Evolutionary conservation across 2,797 vertebrate species (phyloP), one percentile per base, ranked within the genome.

Genomic region (Pangasius krempfi): DNA sequence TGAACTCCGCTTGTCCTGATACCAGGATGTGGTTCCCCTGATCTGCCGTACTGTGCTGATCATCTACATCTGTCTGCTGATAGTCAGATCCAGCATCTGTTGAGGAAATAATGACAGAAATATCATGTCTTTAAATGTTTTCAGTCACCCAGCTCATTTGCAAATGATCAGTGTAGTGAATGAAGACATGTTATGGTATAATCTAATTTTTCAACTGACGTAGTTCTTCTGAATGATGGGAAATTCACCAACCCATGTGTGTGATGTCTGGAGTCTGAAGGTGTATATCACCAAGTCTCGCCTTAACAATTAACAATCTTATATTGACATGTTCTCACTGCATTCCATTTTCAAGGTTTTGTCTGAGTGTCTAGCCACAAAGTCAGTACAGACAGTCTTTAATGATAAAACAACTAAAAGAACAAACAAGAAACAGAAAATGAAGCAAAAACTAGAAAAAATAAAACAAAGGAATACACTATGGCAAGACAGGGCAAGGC

Each of bases 1-100:
- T 87, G 33, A 93, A 88, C 62, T 92, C 88, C 6, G 10, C 47
- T 5, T 81, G 90, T 60, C 78, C 85, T 8, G 92, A 70, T 27
- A 87, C 88, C 27, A 86, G 60, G n/a, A 88, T 30, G 52, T 82
- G 37, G 64, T 70, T 92, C 79, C 90, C 86, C 40, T 84, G 92
- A 12, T 85, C 85, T 22, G 70, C 56, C 0, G 44, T 44, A 64
- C 89, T 92, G 18, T 20, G 90, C 72, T 93, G 94, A 88, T 94
- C 93, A 79, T 95, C 94, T 60, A 66, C 91, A 87, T 95, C 93
- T 0, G 93, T 95, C 89, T 94, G 95, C 52, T 95, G 94, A 85
- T 93, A 95, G 87, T 96, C 95, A 33, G 96, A 96, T 44, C 93
- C 89, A 0, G 92, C 91, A 88, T 96, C 96, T 96, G 60, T 56